Evolutionary conservation across 2,888 invertebrate genomes (phyloP), one percentile per base, ranked within the genome.

Genomic region (Hemistola chrysoprasaria): DNA sequence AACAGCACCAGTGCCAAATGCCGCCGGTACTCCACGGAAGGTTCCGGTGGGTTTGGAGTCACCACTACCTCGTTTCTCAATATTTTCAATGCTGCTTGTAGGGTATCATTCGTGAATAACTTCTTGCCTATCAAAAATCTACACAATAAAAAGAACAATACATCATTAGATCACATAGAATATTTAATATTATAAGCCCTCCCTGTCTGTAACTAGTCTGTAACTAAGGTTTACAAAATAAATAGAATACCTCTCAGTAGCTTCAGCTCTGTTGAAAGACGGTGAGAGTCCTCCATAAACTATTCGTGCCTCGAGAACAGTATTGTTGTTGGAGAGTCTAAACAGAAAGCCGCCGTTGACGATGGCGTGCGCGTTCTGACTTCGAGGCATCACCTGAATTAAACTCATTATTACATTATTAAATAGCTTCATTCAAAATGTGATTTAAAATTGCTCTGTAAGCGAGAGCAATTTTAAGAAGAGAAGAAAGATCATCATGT

Each of bases 291-390:
- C 91, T 6, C 92, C 92, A 50, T 82, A 92, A 0, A 91, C 89
- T 8, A 93, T 38, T 5, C 0, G 50, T 16, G 7, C 16, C 56
- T 56, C 0, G 90, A 48, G 38, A 87, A 90, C 3, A 83, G 66
- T 20, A 94, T 69, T 1, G 92, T 91, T 22, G 91, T 93, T 39
- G 90, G 3, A 3, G 4, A 16, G 16, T 71, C 91, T 90, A 49
- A 94, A 90, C 2, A 91, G 73, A 62, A 95, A 95, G 1, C 93
- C 95, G 0, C 94, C 94, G 65, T 95, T 95, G 0, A 95, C 92
- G 47, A 93, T 91, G 0, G 95, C 95, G 57, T 94, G 94, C 0
- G 94, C 92, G 64, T 95, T 95, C 81, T 94, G 94, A 0, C 93
- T 92, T 50, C 94, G 81, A 0, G 93, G 92, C 91, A 93, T 94